Base-by-base conservation (phyloP, 2,113 vertebrate species). In the Grammomys dolichurus region DNA sequence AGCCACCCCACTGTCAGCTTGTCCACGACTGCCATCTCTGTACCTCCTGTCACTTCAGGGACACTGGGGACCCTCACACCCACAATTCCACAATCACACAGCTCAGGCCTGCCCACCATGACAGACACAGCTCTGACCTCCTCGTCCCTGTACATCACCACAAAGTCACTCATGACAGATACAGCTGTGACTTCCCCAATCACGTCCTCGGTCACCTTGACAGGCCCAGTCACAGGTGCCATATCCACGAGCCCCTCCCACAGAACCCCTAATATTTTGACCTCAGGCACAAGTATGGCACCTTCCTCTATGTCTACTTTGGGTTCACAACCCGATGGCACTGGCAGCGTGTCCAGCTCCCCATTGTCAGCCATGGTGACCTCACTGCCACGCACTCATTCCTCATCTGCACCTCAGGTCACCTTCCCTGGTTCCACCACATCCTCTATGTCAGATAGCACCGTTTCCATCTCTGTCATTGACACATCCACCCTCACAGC, bases 191-290 rank as follows among this genome's bases (percentile, higher is more conserved):
- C 16, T 58, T 5, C 63, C 1, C 13, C n/a, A 1, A 0, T 10
- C 4, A 51, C 20, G 14, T 33, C 78, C 2, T 70, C 36, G 5
- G 12, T 36, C 54, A 48, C 76, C 36, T 8, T 4, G 4, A 84
- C 14, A 3, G 5, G 1, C 0, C 3, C 7, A 0, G 17, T 0
- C 10, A 17, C 1, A 28, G 16, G 17, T 1, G 8, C 0, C 1
- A 40, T 20, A 2, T 2, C 19, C 1, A 3, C 0, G 2, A 4
- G 5, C 0, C n/a, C 51, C 4, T 3, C 2, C 48, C 13, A n/a
- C 0, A 0, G 4, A 1, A 36, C 31, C 46, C 16, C 33, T 0
- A 2, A 1, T 5, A 13, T 12, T 7, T 0, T 65, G 0, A 87
- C 65, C 4, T 26, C 58, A 20, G 3, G 11, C 60, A 40, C 0